These are phyloP conservation scores for Malaclemys terrapin DNA, from an alignment of 2,113 vertebrate species.

Conservation along the genomic window DNA sequence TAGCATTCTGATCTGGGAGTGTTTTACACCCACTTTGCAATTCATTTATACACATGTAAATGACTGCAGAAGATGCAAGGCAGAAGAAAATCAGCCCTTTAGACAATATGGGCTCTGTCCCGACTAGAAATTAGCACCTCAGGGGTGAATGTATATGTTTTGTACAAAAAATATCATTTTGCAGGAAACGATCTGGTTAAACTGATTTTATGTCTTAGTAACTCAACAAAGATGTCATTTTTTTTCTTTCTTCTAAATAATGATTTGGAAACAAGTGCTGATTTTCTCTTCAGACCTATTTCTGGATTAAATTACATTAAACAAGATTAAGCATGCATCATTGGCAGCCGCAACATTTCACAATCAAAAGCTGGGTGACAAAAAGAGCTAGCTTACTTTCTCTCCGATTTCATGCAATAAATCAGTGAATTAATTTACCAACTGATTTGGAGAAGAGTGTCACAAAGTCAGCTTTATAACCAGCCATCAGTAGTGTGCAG, in stretches of 20 bases:
- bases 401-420: constrained; percentile 51
- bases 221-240: constrained; percentile 14
- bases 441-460: constrained; percentile 32
- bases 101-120: background rate
- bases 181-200: background rate
- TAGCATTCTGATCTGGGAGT: background rate
- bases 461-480: constrained; percentile 62
- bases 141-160: background rate
- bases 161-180: background rate
- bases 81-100: background rate
- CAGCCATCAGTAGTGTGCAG: constrained; percentile 31
- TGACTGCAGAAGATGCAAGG: background rate
- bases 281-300: constrained; percentile 44
- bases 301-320: constrained; percentile 66
- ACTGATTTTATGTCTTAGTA: constrained; percentile 18
- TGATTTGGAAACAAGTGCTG: constrained; percentile 40
- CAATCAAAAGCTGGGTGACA: constrained; percentile 57
- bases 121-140: background rate
- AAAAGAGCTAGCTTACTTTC: constrained; percentile 52
- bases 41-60: background rate
- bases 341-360: constrained; percentile 44
- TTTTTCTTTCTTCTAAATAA: background rate
- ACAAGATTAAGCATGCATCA: constrained; percentile 57
- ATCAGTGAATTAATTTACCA: constrained; percentile 66
- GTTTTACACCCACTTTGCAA: background rate